Conservation (phyloP, 1,140 invertebrate species). For the Doryteuthis pealeii region DNA sequence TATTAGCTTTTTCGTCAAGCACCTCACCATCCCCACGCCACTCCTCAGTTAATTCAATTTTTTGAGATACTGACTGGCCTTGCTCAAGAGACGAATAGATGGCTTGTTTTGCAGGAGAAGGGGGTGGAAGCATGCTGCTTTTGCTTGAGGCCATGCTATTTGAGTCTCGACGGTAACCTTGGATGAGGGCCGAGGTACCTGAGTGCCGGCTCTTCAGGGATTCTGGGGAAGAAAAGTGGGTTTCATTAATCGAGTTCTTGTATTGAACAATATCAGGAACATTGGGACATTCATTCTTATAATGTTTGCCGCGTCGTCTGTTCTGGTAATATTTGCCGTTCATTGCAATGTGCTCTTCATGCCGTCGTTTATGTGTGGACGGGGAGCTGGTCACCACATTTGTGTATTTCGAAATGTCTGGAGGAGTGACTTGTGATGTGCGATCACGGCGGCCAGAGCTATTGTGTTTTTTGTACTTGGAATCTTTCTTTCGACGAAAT, state of each 20-base stretch:
- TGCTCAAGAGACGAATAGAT: neutral
- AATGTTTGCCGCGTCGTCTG: neutral
- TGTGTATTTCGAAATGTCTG: neutral
- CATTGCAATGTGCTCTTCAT: neutral
- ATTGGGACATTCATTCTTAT: neutral
- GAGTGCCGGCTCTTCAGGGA: neutral
- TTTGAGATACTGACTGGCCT: neutral
- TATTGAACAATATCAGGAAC: slow-evolving; percentile 7
- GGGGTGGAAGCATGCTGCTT: neutral
- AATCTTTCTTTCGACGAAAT: slow-evolving; percentile 12
- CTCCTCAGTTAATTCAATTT: slow-evolving; percentile 8
- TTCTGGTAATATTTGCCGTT: slow-evolving; percentile 8
- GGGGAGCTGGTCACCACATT: slow-evolving; percentile 5
- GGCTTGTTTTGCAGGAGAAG: slow-evolving; percentile 4
- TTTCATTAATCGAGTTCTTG: neutral
- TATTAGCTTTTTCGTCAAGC: slow-evolving; percentile 29
- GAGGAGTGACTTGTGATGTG: neutral
- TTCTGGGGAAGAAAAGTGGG: neutral
- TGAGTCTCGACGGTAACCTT: neutral
- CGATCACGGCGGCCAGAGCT: neutral
- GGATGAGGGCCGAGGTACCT: neutral
- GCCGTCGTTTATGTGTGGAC: neutral
- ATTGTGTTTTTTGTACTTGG: slow-evolving; percentile 23
- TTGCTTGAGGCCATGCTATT: neutral
- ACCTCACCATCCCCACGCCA: slow-evolving; percentile 29